Evolutionary conservation across 2,113 vertebrate genomes (phyloP), one percentile per base, ranked within the genome.

Genomic region (Nematolebias whitei): DNA sequence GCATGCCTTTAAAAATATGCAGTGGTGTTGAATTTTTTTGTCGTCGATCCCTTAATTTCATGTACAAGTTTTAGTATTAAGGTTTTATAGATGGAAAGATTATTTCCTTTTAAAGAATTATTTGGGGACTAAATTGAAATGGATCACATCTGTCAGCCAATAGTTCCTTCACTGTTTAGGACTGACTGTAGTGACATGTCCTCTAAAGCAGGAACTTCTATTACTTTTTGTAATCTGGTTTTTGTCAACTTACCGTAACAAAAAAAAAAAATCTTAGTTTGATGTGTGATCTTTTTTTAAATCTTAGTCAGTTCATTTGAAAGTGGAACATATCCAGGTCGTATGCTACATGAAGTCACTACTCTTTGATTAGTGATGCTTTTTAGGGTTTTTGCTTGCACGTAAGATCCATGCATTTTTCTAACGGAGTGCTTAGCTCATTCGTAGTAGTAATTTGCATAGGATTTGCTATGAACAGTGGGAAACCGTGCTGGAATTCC

Each of bases 401-500:
- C 3, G 13, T 49, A 23, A 12, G 29, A 22, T 14, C 3, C 19
- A 13, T 23, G 8, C 10, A n/a, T n/a, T n/a, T n/a, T 22, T 14
- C 38, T 43, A 4, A 24, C 4, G 3, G 3, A 54, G 63, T 8
- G 24, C 52, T 44, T 8, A 44, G 16, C 9, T 44, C n/a, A 48
- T 35, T 7, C 2, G 41, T 14, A 40, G 4, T 23, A 11, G 1
- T 35, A 6, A 9, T 64, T 60, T 3, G 40, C 15, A 13, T 32
- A 10, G 13, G 35, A 18, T 4, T 2, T 0, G 0, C 50, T 64
- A 45, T 39, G 23, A 77, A 76, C 41, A 15, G 19, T 14, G 15
- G 44, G 26, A 63, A 56, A 29, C 24, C 8, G 19, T 7, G 35
- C 16, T 47, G 29, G 3, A 70, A 35, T 24, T 74, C 82, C 20